Conservation (phyloP, 2,113 vertebrate genomes). For the Furnarius figulus region DNA sequence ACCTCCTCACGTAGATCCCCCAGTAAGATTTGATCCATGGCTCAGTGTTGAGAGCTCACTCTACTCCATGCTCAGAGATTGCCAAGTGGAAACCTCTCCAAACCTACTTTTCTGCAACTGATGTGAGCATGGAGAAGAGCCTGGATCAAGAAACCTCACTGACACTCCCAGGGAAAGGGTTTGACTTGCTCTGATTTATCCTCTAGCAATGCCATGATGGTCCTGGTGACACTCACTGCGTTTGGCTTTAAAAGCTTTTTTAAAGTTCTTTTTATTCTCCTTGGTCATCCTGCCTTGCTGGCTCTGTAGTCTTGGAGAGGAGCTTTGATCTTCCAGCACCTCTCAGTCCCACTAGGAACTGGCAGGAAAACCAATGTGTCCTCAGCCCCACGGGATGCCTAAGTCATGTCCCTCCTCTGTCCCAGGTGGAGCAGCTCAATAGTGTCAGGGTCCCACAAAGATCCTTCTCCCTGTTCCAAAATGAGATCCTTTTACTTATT, state of each 20-base stretch:
- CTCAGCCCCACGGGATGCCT: neutral
- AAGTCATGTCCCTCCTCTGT: neutral
- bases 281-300: neutral
- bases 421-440: neutral
- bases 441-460: neutral
- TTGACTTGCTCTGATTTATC: neutral
- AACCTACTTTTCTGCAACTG: neutral
- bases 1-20: neutral
- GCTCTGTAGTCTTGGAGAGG: neutral
- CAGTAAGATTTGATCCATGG: neutral
- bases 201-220: neutral
- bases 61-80: neutral
- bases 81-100: neutral
- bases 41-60: neutral
- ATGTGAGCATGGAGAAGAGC: neutral
- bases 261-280: neutral
- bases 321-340: neutral
- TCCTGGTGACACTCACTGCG: rapidly evolving
- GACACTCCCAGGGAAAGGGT: neutral
- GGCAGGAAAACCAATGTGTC: neutral
- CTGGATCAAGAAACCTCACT: neutral
- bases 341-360: neutral
- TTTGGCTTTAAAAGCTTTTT: neutral
- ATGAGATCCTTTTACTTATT: neutral
- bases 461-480: neutral